Evolutionary conservation across 1,140 invertebrate genomes (phyloP).

Genomic region (Antheraea mylitta): DNA sequence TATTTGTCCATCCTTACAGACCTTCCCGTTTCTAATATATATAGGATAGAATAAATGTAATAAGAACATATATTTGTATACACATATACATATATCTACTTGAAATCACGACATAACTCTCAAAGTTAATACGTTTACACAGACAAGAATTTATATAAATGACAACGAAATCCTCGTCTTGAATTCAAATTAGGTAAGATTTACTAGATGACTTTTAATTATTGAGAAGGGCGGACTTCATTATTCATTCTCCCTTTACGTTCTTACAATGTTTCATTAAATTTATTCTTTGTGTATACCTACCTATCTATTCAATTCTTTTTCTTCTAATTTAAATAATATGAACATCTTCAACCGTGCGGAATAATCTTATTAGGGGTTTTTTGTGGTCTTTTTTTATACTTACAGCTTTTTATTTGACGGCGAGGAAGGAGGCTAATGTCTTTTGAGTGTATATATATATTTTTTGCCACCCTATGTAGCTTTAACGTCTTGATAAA

Average conservation of each 20-base stretch:
- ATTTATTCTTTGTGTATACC: background rate
- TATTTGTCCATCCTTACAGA: too few species aligned
- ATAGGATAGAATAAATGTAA: too few species aligned
- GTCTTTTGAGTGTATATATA: too few species aligned
- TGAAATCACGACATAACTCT: background rate
- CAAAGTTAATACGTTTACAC: background rate
- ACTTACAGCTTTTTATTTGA: too few species aligned
- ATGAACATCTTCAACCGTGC: background rate
- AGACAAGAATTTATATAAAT: background rate
- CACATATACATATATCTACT: too few species aligned
- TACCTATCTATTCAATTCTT: background rate
- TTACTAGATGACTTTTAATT: conserved; percentile 5
- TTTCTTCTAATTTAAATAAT: background rate
- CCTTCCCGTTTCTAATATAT: too few species aligned
- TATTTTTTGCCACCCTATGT: too few species aligned
- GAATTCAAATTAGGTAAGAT: conserved; percentile 4
- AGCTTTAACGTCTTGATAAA: too few species aligned
- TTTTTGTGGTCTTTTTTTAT: background rate
- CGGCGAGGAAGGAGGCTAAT: too few species aligned
- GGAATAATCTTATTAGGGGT: background rate
- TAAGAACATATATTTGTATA: too few species aligned
- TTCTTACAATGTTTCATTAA: background rate
- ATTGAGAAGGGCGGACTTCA: conserved; percentile 3
- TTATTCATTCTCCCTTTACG: conserved; percentile 4
- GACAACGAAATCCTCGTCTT: background rate